Conservation (phyloP, 2,888 invertebrate genomes). For the Eupithecia exiguata region DNA sequence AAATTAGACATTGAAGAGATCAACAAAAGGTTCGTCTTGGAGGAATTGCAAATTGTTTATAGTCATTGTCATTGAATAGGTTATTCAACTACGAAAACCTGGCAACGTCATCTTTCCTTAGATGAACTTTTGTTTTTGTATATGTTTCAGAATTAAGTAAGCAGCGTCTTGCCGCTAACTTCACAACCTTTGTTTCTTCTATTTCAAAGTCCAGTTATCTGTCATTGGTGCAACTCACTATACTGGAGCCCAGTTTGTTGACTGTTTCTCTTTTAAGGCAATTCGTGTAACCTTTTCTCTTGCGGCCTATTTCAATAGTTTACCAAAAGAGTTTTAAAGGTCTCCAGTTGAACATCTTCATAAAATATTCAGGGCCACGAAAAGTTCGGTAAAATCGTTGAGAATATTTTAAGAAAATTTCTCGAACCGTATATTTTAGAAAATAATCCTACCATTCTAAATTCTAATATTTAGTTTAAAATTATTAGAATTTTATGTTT, state of each 20-base stretch:
- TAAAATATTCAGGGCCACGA: constrained; percentile 47
- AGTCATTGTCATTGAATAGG: too few species aligned
- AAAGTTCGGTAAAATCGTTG: constrained; percentile 25
- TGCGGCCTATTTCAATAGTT: not conserved
- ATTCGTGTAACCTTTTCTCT: not conserved
- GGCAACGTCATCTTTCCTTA: not conserved
- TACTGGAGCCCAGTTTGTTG: not conserved
- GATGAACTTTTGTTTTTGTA: not conserved
- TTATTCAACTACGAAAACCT: not conserved
- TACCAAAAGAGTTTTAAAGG: constrained; percentile 17
- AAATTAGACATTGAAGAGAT: too few species aligned
- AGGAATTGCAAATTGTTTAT: too few species aligned
- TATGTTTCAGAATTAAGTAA: not conserved
- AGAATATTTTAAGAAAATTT: constrained; percentile 25
- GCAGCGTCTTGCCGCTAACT: not conserved
- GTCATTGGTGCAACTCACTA: not conserved
- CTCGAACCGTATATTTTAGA: not conserved
- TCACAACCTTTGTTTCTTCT: not conserved
- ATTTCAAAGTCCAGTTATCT: not conserved
- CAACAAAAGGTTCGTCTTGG: too few species aligned
- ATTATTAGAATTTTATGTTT: not conserved
- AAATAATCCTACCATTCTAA: not conserved
- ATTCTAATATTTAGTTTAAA: not conserved
- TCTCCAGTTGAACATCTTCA: constrained; percentile 23
- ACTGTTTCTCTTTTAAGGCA: too few species aligned